Evolutionary conservation across 2,113 vertebrate genomes (phyloP), one percentile per base, ranked within the genome.

Genomic region (Castor canadensis): DNA sequence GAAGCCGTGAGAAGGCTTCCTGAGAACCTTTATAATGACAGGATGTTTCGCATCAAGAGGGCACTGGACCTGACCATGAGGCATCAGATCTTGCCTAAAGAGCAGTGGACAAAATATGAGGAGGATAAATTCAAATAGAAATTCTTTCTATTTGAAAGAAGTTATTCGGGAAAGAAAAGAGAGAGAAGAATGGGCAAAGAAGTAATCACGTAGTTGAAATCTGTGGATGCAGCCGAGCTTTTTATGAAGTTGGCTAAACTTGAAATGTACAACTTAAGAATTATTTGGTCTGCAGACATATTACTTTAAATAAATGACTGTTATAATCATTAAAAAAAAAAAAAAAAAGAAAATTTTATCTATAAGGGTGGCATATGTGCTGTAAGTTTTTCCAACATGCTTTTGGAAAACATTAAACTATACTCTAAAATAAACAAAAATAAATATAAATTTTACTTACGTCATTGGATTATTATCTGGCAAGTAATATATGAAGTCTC

Each of bases 401-500:
- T 83, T 90, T 93, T 84, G 19, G 40, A 62, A 96, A 94, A 82
- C 66, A 80, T 15, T 26, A 94, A 86, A 64, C 52, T 76, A 2
- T 43, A 77, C 28, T 85, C 28, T 89, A 89, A 72, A 96, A 87
- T 24, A 89, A 95, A 90, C 32, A 86, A 88, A 13, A 87, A 94
- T 3, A 92, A 4, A 82, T 85, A 75, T 52, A 26, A 77, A 75
- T 76, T 52, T 83, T 69, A 98, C 99, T 99, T 99, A 99, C 99
- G 98, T 98, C 99, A 99, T 99, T 19, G 99, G 99, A 98, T 99
- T 99, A 40, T 98, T 99, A 87, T 98, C 91, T 10, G 99, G 99
- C 12, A 99, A 97, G 93, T 99, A 99, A 97, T 99, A 99, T 97
- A 99, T 99, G 56, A 99, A 99, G 93, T 99, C 99, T 96, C 99